Evolutionary conservation across 2,797 vertebrate species (phyloP), one percentile per base, ranked within the genome.

Genomic region (Delichon dasypus): DNA sequence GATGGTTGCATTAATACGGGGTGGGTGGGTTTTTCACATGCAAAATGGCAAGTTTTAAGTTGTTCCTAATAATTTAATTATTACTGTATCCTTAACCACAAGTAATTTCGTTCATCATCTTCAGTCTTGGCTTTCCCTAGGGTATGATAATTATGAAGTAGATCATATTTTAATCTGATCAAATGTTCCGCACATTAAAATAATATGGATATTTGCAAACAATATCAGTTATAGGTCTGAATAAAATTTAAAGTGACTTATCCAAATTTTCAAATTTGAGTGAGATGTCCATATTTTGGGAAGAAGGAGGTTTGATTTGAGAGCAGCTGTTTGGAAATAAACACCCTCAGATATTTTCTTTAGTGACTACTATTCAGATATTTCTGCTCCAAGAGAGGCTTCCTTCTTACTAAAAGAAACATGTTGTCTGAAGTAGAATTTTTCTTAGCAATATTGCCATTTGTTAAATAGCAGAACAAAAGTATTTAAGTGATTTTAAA

Each of bases 401-500:
- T 85, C 74, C 79, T 76, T 84, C 64, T 61, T 30, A 53, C 42
- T 42, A 7, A 67, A 66, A 66, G 42, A 40, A 91, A 89, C 75
- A 48, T 10, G 3, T 61, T 58, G 15, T 32, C 71, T 5, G 6
- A 90, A 72, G 65, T 18, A 64, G 48, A 67, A 11, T 51, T 85
- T 78, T 71, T 78, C 71, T 77, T 50, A 65, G 76, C 27, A 44
- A 44, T 25, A 61, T 62, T 68, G 53, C 23, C n/a, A 62, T 81
- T 96, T 83, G 32, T 38, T 83, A 88, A 88, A 57, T 85, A 85
- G 62, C 26, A 77, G 72, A 88, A 84, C 5, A 20, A 83, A 91
- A 89, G 54, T 5, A 72, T 73, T 64, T 53, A 82, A 92, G 75
- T 76, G 85, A 53, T 87, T 96, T 95, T 75, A 90, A 85, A 93